Conservation (phyloP, 2,797 vertebrate genomes). For the Malacoctenus gilli region DNA sequence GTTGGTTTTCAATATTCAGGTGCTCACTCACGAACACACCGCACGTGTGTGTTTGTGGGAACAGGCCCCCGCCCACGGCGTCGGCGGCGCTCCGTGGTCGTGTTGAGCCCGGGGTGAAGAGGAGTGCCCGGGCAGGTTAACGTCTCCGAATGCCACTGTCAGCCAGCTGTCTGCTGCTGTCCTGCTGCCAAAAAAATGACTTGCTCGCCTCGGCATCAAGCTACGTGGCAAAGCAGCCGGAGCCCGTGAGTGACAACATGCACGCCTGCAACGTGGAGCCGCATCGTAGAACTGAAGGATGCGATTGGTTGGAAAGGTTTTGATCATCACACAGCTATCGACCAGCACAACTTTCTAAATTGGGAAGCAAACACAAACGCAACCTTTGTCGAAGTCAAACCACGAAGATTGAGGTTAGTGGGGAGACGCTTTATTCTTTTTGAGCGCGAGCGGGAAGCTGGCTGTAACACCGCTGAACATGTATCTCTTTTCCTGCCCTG, state of each 20-base stretch:
- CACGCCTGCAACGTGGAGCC: constrained; percentile 2
- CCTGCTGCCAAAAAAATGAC: constrained; percentile 53
- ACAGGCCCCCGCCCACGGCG: constrained; percentile 1
- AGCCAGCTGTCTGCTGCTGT: constrained; percentile 55
- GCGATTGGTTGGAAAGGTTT: too few species aligned
- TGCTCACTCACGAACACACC: background rate
- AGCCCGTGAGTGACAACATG: constrained; percentile 20
- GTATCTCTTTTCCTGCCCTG: too few species aligned
- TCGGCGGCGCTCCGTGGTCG: constrained; percentile 1
- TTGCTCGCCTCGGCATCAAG: constrained; percentile 29
- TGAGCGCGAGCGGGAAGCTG: too few species aligned
- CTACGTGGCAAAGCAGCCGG: constrained; percentile 14
- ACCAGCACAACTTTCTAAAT: too few species aligned
- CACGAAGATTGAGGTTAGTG: too few species aligned
- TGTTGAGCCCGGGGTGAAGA: constrained; percentile 35
- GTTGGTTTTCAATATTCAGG: constrained; percentile 1
- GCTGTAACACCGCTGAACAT: too few species aligned
- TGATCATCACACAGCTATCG: too few species aligned
- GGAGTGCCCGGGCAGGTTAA: constrained; percentile 61
- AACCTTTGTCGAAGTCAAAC: too few species aligned
- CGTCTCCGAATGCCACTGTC: constrained; percentile 41
- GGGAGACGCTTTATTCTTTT: too few species aligned
- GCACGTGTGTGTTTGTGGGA: background rate
- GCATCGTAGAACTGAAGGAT: background rate
- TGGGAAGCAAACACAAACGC: too few species aligned